Percentiles rank a stretch among this genome's conserved stretches.
phyloP scores from a whole-genome alignment of 2,888 invertebrate species.

The Notodonta dromedarius region DNA sequence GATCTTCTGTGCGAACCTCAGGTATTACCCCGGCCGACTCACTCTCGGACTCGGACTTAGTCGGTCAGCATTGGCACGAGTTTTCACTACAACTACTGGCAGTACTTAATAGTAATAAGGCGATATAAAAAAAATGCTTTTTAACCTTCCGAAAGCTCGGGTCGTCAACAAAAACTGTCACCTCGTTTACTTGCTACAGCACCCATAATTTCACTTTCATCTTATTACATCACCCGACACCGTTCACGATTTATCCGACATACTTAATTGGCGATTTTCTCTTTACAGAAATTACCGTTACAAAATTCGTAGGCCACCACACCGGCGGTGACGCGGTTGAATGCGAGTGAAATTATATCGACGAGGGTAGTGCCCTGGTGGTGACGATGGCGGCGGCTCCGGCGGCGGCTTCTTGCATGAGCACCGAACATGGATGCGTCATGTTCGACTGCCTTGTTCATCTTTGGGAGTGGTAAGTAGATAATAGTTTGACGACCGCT shows the following conservation, averaged over 20 bases:
- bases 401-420: conserved; percentile 73
- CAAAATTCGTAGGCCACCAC: conserved; percentile 46
- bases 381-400: conserved; percentile 67
- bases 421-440: conserved; percentile 76
- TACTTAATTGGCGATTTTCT: conserved; percentile 68
- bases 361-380: conserved; percentile 30
- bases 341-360: conserved; percentile 52
- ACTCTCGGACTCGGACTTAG: too few relatives aligned
- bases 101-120: too few relatives aligned
- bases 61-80: too few relatives aligned
- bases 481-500: conserved; percentile 1
- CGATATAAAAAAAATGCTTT: too few relatives aligned
- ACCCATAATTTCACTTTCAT: conserved; percentile 62
- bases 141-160: not conserved
- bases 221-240: conserved; percentile 44
- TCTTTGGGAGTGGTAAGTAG: conserved; percentile 79
- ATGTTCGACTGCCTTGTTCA: conserved; percentile 79
- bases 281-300: conserved; percentile 64
- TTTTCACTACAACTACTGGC: too few relatives aligned
- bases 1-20: too few relatives aligned
- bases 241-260: conserved; percentile 41
- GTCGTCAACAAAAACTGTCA: conserved; percentile 1
- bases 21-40: too few relatives aligned
- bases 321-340: conserved; percentile 26
- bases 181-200: conserved; percentile 7